These are phyloP conservation scores for Hestina assimilis DNA, from an alignment of 1,140 invertebrate species.

Conservation along the genomic window DNA sequence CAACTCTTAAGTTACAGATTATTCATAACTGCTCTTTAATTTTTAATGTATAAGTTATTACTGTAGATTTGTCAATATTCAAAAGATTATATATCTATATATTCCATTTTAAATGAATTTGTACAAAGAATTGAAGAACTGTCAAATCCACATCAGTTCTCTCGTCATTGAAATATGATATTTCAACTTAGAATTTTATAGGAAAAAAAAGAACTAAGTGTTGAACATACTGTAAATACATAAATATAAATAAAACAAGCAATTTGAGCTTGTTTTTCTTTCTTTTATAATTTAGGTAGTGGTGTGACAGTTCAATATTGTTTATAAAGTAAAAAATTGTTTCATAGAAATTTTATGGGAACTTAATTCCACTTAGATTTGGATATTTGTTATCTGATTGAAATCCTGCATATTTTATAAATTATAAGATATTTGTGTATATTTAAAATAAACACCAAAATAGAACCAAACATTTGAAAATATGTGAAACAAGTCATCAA, in stretches of 20 bases:
- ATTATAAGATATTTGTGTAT: not conserved
- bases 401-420: conserved; percentile 9
- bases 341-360: conserved; percentile 47
- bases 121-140: not conserved
- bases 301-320: conserved; percentile 24
- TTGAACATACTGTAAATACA: no score
- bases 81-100: conserved; percentile 41
- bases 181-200: no score
- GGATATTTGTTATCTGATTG: conserved; percentile 11
- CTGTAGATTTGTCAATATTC: conserved; percentile 59
- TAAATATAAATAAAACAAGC: no score
- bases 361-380: conserved; percentile 73
- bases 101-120: not conserved
- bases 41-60: conserved; percentile 58
- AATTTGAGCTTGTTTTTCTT: not conserved
- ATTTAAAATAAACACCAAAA: conserved; percentile 27
- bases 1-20: conserved; percentile 63
- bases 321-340: conserved; percentile 1
- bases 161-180: no score
- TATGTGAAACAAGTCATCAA: conserved; percentile 71
- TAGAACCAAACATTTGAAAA: conserved; percentile 72
- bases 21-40: conserved; percentile 61
- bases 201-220: no score
- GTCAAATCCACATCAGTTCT: not conserved
- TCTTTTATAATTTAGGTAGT: not conserved